Base-by-base conservation (phyloP, 2,113 vertebrate species). In the Melierax canorus region DNA sequence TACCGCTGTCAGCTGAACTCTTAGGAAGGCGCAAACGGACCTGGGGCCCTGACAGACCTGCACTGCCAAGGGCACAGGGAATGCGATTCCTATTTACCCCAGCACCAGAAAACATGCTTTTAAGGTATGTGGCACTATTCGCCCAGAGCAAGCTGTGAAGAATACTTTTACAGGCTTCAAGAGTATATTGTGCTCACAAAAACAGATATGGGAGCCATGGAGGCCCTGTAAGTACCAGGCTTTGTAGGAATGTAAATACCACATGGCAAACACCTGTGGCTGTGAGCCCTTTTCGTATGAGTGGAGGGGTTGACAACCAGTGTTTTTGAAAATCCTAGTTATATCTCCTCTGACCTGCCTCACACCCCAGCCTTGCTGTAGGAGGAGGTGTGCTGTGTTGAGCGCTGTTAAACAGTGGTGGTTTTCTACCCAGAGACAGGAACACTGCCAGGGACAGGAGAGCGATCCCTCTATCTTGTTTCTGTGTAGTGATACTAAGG, bases 11-110 rank as follows among this genome's bases (percentile, higher is more conserved):
- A 56, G 12, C 0, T 9, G 10, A 50, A 39, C 23, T 38, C 53
- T 48, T 48, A 23, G n/a, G 82, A 45, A 89, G 45, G 9, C 15
- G 9, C 34, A 43, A 68, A 45, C 24, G 27, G 8, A 56, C 12
- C 18, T 21, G 20, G 6, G 17, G 15, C 15, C 5, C 46, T 67
- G 34, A 32, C 29, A 73, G 20, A 45, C 10, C 23, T 34, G 18
- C 43, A 10, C 59, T 68, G 29, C 22, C 15, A 20, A 50, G 18
- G 16, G 22, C 17, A 23, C 6, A 14, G 11, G 24, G 29, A 77
- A 30, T 0, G 1, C 0, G 1, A 36, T 51, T 71, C 68, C 34
- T 64, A 22, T 39, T 80, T 75, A 48, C 9, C 15, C 13, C 51
- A 55, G n/a, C 15, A 48, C 45, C 15, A 29, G 38, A 45, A 85